phyloP scores from a whole-genome alignment of 1,140 invertebrate species.

The Chironomus tepperi region DNA sequence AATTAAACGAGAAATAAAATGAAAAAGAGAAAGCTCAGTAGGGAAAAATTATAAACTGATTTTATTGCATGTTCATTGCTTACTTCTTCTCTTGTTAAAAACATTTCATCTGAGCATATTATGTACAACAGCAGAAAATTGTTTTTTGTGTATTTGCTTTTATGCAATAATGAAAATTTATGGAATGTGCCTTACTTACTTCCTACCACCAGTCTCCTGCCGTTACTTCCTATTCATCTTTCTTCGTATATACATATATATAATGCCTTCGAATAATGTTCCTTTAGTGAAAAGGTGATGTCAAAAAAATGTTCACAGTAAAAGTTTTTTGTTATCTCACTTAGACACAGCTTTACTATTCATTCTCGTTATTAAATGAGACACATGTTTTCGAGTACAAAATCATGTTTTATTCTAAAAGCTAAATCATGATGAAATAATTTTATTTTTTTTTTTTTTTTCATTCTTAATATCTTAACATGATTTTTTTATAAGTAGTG shows the following conservation, averaged over 20 bases:
- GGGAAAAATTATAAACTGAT: constrained; percentile 14
- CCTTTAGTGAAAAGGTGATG: background rate
- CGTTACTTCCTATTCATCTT: no score
- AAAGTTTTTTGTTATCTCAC: background rate
- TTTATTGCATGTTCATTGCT: constrained; percentile 1
- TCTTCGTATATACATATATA: no score
- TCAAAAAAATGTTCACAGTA: background rate
- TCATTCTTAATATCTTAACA: background rate
- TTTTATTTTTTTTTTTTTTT: no score
- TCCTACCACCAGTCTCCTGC: no score
- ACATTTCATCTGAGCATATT: background rate
- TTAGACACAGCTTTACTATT: background rate
- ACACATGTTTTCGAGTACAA: background rate
- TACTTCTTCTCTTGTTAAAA: background rate
- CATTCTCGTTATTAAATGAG: background rate
- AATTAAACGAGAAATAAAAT: background rate
- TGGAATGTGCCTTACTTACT: background rate
- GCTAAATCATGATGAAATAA: constrained; percentile 3
- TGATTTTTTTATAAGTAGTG: no score
- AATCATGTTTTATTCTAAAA: background rate
- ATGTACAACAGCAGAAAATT: no score
- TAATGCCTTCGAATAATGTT: no score
- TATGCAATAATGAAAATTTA: constrained; percentile 17
- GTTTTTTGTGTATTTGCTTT: background rate
- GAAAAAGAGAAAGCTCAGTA: background rate